Evolutionary conservation across 2,113 vertebrate species (phyloP).

Genomic region (Leptodactylus fuscus): DNA sequence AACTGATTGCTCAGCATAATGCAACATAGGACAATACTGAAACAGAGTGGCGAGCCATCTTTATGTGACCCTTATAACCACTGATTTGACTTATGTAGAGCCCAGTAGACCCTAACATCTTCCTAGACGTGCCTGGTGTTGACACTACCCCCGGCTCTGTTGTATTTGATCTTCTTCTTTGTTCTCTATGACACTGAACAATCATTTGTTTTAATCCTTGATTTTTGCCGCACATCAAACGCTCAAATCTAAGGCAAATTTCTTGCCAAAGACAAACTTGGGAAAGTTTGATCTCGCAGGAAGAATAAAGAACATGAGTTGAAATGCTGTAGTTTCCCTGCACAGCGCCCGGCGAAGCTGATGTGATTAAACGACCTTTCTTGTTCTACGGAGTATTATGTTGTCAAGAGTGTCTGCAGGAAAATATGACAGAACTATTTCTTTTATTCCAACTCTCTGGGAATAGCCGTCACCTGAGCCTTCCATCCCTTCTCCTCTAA

Average conservation of each 20-base stretch:
- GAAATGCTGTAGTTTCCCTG: conserved; percentile 15
- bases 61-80: too few species aligned
- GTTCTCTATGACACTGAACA: conserved; percentile 1
- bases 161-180: neutral
- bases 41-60: too few species aligned
- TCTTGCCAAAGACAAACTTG: conserved; percentile 2
- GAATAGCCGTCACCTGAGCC: conserved; percentile 23
- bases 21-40: too few species aligned
- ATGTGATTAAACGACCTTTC: conserved; percentile 51
- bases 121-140: too few species aligned
- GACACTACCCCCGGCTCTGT: too few species aligned
- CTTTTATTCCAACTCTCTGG: conserved; percentile 13
- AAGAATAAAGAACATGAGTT: conserved; percentile 37
- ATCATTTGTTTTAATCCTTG: conserved; percentile 43
- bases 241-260: conserved; percentile 32
- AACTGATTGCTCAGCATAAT: too few species aligned
- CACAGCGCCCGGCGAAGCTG: conserved; percentile 20
- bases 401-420: conserved; percentile 31
- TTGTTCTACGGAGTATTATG: conserved; percentile 42
- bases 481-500: conserved; percentile 20
- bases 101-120: too few species aligned
- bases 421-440: conserved; percentile 42
- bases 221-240: conserved; percentile 15
- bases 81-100: too few species aligned
- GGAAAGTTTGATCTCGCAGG: neutral